Evolutionary conservation across 92 coral and sea anemone species (phyloP), one percentile per base, ranked within the genome.

Genomic region (Bergia sp.): DNA sequence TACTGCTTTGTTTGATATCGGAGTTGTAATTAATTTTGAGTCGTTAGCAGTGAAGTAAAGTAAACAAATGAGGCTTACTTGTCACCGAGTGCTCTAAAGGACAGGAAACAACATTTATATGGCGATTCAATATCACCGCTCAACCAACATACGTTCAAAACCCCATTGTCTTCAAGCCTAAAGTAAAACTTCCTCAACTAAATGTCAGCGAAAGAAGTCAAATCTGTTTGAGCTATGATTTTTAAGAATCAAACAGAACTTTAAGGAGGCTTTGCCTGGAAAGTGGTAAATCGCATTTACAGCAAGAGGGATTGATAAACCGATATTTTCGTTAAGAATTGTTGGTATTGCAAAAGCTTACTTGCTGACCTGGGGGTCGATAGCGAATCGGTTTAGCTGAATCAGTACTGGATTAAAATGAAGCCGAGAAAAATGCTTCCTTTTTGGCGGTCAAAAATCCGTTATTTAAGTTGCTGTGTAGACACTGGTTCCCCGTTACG

Each of bases 11-110:
- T 84, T 82, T 66, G 49, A 44, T 20, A 71, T 18, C n/a, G 87
- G 65, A 42, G 44, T 71, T 84, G 71, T 84, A 84, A 84, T 84
- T 84, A 84, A 84, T 44, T 84, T 44, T 47, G 40, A 69, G 44
- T 45, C 37, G 42, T 69, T 20, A 44, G 87, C 65, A 29, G 78
- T 23, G 75, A 67, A 69, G 37, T 1, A 44, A 47, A 84, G 64
- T 43, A 71, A 84, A 84, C 66, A 81, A 18, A 81, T 38, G 61
- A 61, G 55, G 36, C 37, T 81, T 81, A 23, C 85, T 72, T 84
- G 87, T 84, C 87, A 84, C 44, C 36, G 61, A 15, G 4, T 1
- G 66, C 79, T 37, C 42, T 72, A 84, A 71, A 45, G 87, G 8
- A 84, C 87, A 84, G 79, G 79, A 84, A 69, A n/a, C 75, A 36